Evolutionary conservation across 2,888 invertebrate species (phyloP).

Genomic region (Lacanobia oleracea): DNA sequence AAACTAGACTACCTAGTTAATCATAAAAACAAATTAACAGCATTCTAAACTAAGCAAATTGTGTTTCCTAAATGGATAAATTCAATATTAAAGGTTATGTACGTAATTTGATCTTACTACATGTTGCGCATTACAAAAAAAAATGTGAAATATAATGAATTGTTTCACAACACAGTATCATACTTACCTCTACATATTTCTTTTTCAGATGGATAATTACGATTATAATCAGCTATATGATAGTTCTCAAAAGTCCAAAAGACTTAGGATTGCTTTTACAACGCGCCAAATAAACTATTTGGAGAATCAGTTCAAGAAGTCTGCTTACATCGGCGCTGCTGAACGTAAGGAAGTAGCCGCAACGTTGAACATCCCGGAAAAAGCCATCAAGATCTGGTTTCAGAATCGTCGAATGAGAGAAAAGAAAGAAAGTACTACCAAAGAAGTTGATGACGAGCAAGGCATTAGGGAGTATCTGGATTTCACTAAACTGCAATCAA

Average conservation of each 20-base stretch:
- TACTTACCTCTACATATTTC: background rate
- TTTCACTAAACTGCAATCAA: slow-evolving; percentile 71
- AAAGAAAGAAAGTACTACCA: slow-evolving; percentile 89
- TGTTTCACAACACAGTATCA: background rate
- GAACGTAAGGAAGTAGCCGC: slow-evolving; percentile 93
- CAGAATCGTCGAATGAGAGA: slow-evolving; percentile 95
- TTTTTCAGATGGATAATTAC: slow-evolving; percentile 65
- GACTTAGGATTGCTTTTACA: slow-evolving; percentile 92
- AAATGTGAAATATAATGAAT: background rate
- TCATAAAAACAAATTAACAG: background rate
- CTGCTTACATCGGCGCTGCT: slow-evolving; percentile 92
- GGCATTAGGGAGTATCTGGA: slow-evolving; percentile 57
- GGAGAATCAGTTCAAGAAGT: slow-evolving; percentile 93
- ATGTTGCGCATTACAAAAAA: background rate
- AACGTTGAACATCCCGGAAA: slow-evolving; percentile 92
- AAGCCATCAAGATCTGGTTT: slow-evolving; percentile 96
- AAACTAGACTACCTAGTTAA: background rate
- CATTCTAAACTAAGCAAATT: background rate
- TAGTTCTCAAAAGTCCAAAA: slow-evolving; percentile 71
- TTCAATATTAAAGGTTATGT: too few species aligned
- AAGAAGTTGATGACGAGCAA: slow-evolving; percentile 68
- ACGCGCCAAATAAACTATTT: slow-evolving; percentile 93
- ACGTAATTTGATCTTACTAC: background rate
- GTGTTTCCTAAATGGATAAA: background rate
- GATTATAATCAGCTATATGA: slow-evolving; percentile 15